A percentile compares a stretch with the other conserved stretches of the same genome.
These are phyloP conservation scores for Eretmochelys imbricata DNA, from an alignment of 2,113 vertebrate species.

Conservation along the genomic window DNA sequence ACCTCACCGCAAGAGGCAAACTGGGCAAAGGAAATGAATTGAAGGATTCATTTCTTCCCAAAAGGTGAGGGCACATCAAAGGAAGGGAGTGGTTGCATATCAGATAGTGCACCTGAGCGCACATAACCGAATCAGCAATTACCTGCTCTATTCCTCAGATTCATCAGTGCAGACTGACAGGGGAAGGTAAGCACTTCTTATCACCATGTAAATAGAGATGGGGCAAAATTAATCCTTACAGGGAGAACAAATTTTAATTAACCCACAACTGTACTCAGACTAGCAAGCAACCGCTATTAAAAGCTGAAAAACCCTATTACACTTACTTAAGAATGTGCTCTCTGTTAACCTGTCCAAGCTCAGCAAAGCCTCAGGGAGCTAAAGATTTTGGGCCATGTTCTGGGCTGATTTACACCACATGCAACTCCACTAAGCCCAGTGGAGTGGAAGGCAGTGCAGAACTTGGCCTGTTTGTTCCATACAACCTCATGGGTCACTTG, in stretches of 20 bases:
- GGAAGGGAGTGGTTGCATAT: neutral
- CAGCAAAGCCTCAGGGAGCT: neutral
- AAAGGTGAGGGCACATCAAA: neutral
- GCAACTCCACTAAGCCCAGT: neutral
- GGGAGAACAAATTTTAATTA: constrained; percentile 49
- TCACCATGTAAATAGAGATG: constrained; percentile 56
- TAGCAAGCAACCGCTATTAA: neutral
- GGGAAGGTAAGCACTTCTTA: constrained; percentile 52
- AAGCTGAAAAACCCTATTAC: neutral
- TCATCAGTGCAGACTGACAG: constrained; percentile 68
- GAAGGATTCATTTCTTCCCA: neutral
- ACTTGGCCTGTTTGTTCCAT: neutral
- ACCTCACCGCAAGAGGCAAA: neutral
- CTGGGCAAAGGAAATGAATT: neutral
- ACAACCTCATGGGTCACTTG: neutral
- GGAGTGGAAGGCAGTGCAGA: neutral
- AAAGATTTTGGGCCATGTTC: neutral
- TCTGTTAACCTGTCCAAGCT: neutral
- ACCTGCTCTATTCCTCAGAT: constrained; percentile 74
- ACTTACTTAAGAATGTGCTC: rapidly evolving
- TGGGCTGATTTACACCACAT: neutral
- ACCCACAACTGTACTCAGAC: neutral
- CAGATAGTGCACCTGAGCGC: neutral
- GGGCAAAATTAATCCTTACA: constrained; percentile 63
- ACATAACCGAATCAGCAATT: constrained; percentile 28